Conservation (phyloP, 1,140 invertebrate genomes). For the Drosophila lacertosa region DNA sequence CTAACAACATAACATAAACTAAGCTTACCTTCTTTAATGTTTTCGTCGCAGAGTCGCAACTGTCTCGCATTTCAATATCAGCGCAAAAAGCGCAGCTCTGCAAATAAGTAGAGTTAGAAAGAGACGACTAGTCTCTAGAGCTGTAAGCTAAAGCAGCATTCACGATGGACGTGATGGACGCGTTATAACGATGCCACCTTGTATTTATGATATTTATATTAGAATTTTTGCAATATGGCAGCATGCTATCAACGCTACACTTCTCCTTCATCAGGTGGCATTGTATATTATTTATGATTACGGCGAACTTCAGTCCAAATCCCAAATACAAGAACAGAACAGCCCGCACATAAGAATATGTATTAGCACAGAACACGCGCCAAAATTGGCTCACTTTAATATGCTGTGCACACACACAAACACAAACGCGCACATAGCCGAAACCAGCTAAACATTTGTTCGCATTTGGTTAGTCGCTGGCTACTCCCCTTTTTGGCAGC, state of each 20-base stretch:
- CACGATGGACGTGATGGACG: background rate
- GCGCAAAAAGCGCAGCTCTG: too few relatives aligned
- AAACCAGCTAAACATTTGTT: slow-evolving; percentile 48
- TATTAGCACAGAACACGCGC: slow-evolving; percentile 38
- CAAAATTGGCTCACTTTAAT: slow-evolving; percentile 70
- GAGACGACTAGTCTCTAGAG: background rate
- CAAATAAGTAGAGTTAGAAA: background rate
- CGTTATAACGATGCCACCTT: background rate
- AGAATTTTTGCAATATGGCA: slow-evolving; percentile 8
- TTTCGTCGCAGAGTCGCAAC: too few relatives aligned
- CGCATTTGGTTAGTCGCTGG: slow-evolving; percentile 41
- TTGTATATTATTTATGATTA: slow-evolving; percentile 35
- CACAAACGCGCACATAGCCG: slow-evolving; percentile 26
- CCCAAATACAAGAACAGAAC: slow-evolving; percentile 12
- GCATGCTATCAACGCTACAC: background rate
- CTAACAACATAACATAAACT: too few relatives aligned
- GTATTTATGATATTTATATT: slow-evolving; percentile 7
- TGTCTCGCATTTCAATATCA: too few relatives aligned
- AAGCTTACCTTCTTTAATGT: too few relatives aligned
- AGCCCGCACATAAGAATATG: slow-evolving; percentile 8
- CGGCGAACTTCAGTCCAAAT: slow-evolving; percentile 14
- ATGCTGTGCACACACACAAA: slow-evolving; percentile 50
- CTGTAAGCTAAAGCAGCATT: background rate
- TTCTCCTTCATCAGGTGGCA: slow-evolving; percentile 15
- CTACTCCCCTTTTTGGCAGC: background rate